A percentile compares a stretch with the other conserved stretches of the same genome.
These are phyloP conservation scores for Bettongia penicillata DNA, from an alignment of 2,113 vertebrate species.

Conservation along the genomic window DNA sequence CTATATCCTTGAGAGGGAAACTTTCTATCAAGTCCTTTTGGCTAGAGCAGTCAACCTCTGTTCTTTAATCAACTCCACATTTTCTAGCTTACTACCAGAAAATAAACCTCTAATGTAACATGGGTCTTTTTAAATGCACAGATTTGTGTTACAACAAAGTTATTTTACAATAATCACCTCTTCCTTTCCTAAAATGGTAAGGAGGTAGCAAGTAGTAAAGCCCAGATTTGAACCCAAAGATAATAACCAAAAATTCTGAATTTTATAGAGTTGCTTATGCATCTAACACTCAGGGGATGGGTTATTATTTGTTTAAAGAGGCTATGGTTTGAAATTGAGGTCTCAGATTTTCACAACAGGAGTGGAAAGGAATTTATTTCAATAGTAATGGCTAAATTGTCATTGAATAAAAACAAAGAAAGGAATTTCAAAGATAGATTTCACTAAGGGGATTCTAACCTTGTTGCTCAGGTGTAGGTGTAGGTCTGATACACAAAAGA, in stretches of 20 bases:
- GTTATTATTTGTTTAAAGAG: background rate
- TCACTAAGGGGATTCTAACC: background rate
- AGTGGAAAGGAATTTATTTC: background rate
- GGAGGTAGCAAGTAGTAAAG: background rate
- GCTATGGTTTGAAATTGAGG: background rate
- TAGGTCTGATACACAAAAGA: background rate
- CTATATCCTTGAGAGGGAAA: background rate
- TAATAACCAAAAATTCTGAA: background rate
- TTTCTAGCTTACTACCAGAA: background rate
- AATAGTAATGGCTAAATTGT: background rate
- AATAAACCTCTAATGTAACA: background rate
- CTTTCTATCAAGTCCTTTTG: background rate
- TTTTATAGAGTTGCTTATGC: background rate
- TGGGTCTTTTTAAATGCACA: background rate
- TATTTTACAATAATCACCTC: background rate
- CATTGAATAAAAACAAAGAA: background rate
- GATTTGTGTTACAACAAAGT: background rate
- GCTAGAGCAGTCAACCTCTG: background rate
- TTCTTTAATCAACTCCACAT: background rate
- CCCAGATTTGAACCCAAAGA: background rate
- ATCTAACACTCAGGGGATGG: background rate
- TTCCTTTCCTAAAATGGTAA: background rate
- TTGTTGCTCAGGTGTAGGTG: background rate
- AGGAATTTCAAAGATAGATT: background rate
- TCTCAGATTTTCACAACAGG: background rate